Evolutionary conservation across 2,797 vertebrate species (phyloP), one percentile per base, ranked within the genome.

Genomic region (Ptychobarbus kaznakovi): DNA sequence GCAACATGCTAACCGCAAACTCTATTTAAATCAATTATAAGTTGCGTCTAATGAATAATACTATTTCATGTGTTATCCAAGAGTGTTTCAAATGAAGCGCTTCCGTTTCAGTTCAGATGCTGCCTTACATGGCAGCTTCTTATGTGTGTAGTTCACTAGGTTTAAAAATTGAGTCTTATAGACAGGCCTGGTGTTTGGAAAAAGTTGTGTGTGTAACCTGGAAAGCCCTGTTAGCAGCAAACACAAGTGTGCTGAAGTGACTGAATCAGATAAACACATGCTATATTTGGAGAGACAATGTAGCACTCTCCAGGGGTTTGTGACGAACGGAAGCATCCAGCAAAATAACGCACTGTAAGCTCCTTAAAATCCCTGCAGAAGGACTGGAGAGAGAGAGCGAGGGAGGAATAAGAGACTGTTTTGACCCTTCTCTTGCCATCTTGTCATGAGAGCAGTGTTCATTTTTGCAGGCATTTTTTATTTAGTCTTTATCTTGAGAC

Each of bases 311-410:
- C 74, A 49, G 78, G 80, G 84, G 74, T 86, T 82, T 81, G 76
- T 89, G 90, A 92, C 88, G 88, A 73, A 89, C 89, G 83, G 90
- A 93, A 93, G 92, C 92, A 90, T 87, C 79, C 88, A 91, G 89
- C 78, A 92, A 91, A 94, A 92, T 86, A 88, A 84, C 20, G 15
- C 81, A 90, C 70, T 18, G 80, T 94, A 94, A 95, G 93, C 94
- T 85, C 91, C 94, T 94, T 94, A 94, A 93, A 92, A 93, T 92
- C 92, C 92, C 25, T 38, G 32, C 88, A 89, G 90, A 92, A 93
- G 91, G 92, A 22, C 25, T 82, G 22, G 40, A 72, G 38, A 89
- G 76, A 89, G 76, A 84, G 46, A 90, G 74, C 83, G 87, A 89
- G 22, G 28, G 46, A 51, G 16, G 20, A 44, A 61, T 72, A 35